Evolutionary conservation across 2,888 invertebrate genomes (phyloP).

Genomic region (Xylota sylvarum): DNA sequence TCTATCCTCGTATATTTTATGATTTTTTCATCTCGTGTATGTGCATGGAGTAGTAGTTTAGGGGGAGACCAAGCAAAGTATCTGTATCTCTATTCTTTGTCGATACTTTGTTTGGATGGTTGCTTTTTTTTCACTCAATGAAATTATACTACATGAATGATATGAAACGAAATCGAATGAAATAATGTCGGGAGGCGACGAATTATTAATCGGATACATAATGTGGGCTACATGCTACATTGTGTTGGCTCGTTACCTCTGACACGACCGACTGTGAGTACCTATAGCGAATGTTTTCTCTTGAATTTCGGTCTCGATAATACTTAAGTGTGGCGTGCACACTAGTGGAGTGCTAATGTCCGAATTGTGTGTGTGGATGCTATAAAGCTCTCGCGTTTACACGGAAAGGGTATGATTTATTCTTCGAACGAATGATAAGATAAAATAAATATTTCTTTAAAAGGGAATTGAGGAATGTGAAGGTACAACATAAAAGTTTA

Average conservation of each 20-base stretch:
- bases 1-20: conserved; percentile 49
- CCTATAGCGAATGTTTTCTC: conserved; percentile 39
- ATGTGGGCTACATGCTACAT: conserved; percentile 29
- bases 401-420: conserved; percentile 72
- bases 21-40: conserved; percentile 47
- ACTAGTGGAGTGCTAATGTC: conserved; percentile 71
- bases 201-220: conserved; percentile 68
- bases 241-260: conserved; percentile 37
- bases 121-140: conserved; percentile 35
- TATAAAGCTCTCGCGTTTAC: conserved; percentile 57
- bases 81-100: conserved; percentile 29
- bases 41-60: too few species aligned
- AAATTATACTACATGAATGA: conserved; percentile 57
- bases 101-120: conserved; percentile 39
- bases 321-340: conserved; percentile 66
- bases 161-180: conserved; percentile 60
- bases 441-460: conserved; percentile 52
- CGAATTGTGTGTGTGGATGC: conserved; percentile 73
- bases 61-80: conserved; percentile 26
- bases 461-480: conserved; percentile 24
- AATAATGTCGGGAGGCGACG: conserved; percentile 57
- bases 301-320: conserved; percentile 54
- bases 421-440: conserved; percentile 62
- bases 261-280: conserved; percentile 43
- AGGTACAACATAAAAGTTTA: conserved; percentile 45